Base-by-base conservation (phyloP, 2,797 vertebrate species). In the Lateolabrax maculatus region DNA sequence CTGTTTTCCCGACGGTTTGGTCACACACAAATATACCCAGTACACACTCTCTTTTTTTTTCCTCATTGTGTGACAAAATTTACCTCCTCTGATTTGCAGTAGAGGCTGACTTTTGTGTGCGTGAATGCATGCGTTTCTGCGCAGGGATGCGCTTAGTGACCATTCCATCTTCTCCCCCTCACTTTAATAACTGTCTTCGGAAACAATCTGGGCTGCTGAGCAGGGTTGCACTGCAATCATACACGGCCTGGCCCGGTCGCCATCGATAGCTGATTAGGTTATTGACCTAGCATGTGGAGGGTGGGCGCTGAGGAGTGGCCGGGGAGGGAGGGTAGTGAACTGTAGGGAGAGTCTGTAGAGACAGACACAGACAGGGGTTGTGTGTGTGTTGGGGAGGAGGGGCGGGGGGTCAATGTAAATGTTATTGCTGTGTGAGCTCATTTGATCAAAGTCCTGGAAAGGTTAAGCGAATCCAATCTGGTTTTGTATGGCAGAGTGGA, bases 391-490 rank as follows among this genome's bases (percentile, higher is more conserved):
- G 63, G 53, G 72, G 51, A 48, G 63, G 61, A 57, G 71, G 75
- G 61, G 62, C 55, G 86, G 92, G 85, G 89, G 94, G 95, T 95
- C 95, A 96, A 95, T 96, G 95, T 96, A 96, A 96, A 96, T 96
- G 96, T 96, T 96, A 96, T 96, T 96, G 95, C 94, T 93, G 90
- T 95, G 95, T 95, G 95, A 95, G 95, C 95, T 95, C 94, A 95
- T 96, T 95, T 96, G 96, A 96, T 96, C 96, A 95, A 96, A 96
- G 94, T 95, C 92, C 93, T 94, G 93, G 94, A 96, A 96, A 96
- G 95, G 96, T 96, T 96, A 96, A 96, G 95, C 94, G 95, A 96
- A 96, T 95, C 95, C 95, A 96, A 96, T 96, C 95, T 96, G 95
- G 95, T 96, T 96, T 95, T 96, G 95, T 96, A 94, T 95, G 94